phyloP scores from a whole-genome alignment of 92 coral and sea anemone genomes.

The Phymanthus crucifer region DNA sequence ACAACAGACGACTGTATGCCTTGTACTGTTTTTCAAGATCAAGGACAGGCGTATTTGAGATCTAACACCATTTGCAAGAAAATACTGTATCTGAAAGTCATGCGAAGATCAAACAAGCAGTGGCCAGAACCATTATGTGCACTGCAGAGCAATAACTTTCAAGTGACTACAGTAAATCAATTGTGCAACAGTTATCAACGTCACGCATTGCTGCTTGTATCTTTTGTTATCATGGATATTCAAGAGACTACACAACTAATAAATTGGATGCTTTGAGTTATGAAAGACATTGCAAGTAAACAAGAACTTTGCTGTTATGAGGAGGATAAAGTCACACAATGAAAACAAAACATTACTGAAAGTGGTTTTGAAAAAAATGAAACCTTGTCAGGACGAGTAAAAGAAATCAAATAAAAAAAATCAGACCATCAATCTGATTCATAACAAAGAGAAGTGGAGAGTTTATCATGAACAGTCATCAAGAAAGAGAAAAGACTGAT shows the following conservation, averaged over 20 bases:
- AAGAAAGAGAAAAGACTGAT: no score
- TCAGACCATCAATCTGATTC: no score
- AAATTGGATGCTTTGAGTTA: background rate
- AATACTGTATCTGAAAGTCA: background rate
- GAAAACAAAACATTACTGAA: no score
- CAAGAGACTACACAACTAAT: background rate
- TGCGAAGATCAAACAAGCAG: no score
- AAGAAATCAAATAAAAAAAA: no score
- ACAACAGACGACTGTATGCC: background rate
- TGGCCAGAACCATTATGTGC: background rate
- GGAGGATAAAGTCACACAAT: background rate
- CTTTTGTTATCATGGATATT: background rate
- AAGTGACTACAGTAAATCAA: background rate
- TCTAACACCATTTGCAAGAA: background rate
- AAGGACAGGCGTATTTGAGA: background rate
- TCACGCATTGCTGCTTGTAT: no score
- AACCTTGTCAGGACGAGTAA: no score
- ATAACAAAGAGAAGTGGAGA: no score
- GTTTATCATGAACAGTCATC: no score
- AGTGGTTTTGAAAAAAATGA: no score
- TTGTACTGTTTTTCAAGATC: background rate
- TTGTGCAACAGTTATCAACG: no score
- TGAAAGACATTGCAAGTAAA: background rate
- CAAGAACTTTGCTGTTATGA: background rate
- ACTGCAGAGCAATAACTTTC: slow-evolving; percentile 20